Conservation (phyloP, 2,113 vertebrate genomes). For the Gopherus flavomarginatus region DNA sequence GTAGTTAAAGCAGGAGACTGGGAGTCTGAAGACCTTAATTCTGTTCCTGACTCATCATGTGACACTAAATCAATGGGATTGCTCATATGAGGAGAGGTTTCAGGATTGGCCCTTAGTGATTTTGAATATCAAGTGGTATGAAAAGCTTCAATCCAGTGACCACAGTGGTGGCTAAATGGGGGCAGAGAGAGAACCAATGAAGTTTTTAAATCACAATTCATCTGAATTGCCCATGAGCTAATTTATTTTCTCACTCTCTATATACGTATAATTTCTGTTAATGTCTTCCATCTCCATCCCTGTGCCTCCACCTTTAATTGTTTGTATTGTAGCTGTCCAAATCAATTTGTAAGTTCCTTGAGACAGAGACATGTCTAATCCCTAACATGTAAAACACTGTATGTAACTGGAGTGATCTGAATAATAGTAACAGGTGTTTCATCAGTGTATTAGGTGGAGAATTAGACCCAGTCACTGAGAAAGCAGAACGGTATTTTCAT, state of each 20-base stretch:
- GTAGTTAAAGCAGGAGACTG: neutral
- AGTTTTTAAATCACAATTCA: neutral
- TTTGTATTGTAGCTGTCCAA: neutral
- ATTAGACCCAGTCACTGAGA: neutral
- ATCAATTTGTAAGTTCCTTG: neutral
- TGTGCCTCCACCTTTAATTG: neutral
- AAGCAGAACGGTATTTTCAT: neutral
- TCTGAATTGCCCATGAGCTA: neutral
- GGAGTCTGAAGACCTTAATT: neutral
- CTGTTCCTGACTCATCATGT: neutral
- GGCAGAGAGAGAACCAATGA: neutral
- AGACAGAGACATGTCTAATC: neutral
- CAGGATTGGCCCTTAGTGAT: neutral
- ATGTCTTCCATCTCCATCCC: neutral
- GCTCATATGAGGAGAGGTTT: neutral
- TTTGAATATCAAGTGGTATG: neutral
- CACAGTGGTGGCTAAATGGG: neutral
- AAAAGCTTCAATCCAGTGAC: neutral
- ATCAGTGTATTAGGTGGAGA: neutral
- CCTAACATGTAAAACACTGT: neutral
- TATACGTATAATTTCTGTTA: neutral
- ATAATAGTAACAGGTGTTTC: neutral
- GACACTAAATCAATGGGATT: neutral
- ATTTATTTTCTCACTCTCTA: neutral
- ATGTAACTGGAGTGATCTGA: neutral